These are phyloP conservation scores for Dorcus parallelipipedus DNA, from an alignment of 2,888 invertebrate species.

Conservation along the genomic window DNA sequence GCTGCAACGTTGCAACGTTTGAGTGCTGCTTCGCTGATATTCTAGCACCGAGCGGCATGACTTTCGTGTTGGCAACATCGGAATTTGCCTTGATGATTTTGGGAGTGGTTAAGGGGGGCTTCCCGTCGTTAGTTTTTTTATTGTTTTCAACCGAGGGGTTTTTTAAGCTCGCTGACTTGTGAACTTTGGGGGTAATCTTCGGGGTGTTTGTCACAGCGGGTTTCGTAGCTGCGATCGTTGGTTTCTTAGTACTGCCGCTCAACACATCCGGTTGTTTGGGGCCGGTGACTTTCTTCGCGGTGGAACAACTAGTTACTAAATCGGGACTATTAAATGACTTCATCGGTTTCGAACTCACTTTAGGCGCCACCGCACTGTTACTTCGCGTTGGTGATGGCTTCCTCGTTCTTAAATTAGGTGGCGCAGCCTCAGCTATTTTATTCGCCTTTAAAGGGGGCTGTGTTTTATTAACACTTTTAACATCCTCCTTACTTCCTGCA, in stretches of 20 bases:
- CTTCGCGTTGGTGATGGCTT: conserved; percentile 41
- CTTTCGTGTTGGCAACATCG: conserved; percentile 24
- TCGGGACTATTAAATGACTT: conserved; percentile 61
- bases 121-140: conserved; percentile 34
- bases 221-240: conserved; percentile 39
- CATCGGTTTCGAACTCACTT: conserved; percentile 29
- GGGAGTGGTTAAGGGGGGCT: conserved; percentile 18
- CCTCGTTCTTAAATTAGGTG: conserved; percentile 51
- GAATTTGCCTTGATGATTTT: conserved; percentile 23
- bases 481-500: conserved; percentile 1
- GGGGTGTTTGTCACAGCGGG: conserved; percentile 34
- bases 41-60: conserved; percentile 48
- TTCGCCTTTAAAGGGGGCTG: background rate
- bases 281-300: conserved; percentile 36
- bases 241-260: conserved; percentile 46
- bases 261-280: conserved; percentile 63
- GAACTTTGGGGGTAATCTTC: conserved; percentile 52
- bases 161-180: conserved; percentile 48
- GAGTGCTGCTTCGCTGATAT: conserved; percentile 57
- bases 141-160: conserved; percentile 43
- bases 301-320: conserved; percentile 67
- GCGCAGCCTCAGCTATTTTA: conserved; percentile 35
- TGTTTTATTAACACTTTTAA: conserved; percentile 5
- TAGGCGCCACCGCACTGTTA: conserved; percentile 30
- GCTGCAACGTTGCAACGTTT: conserved; percentile 73